phyloP scores from a whole-genome alignment of 2,888 invertebrate genomes.

The Geotrupes spiniger region DNA sequence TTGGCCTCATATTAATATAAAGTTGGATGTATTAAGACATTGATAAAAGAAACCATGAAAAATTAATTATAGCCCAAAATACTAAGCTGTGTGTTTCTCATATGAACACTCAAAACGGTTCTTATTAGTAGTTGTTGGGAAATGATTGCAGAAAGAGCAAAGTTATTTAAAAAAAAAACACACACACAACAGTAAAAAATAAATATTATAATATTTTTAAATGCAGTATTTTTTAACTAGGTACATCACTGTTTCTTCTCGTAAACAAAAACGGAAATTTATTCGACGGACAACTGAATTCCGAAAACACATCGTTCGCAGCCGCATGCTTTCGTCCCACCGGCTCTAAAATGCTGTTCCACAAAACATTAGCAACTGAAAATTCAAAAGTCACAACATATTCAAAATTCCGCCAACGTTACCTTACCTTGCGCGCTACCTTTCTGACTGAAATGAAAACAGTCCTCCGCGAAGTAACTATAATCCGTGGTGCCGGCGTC shows the following conservation, averaged over 20 bases:
- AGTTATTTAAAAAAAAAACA: no score
- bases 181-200: no score
- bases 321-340: slow-evolving; percentile 49
- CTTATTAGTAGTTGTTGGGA: no score
- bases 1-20: no score
- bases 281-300: slow-evolving; percentile 52
- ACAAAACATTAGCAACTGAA: slow-evolving; percentile 56
- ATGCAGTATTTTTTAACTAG: no score
- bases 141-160: no score
- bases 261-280: slow-evolving; percentile 52
- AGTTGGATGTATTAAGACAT: no score
- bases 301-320: slow-evolving; percentile 23
- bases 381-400: slow-evolving; percentile 24
- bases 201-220: no score
- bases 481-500: slow-evolving; percentile 51
- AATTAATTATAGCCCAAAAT: no score
- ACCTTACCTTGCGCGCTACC: slow-evolving; percentile 56
- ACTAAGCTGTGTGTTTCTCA: no score
- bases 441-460: slow-evolving; percentile 64
- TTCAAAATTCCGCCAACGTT: background rate
- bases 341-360: slow-evolving; percentile 62
- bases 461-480: slow-evolving; percentile 57
- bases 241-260: slow-evolving; percentile 39
- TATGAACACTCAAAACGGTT: no score
- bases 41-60: no score